phyloP scores from a whole-genome alignment of 1,140 invertebrate genomes.

The Hypsibius dujardini region DNA sequence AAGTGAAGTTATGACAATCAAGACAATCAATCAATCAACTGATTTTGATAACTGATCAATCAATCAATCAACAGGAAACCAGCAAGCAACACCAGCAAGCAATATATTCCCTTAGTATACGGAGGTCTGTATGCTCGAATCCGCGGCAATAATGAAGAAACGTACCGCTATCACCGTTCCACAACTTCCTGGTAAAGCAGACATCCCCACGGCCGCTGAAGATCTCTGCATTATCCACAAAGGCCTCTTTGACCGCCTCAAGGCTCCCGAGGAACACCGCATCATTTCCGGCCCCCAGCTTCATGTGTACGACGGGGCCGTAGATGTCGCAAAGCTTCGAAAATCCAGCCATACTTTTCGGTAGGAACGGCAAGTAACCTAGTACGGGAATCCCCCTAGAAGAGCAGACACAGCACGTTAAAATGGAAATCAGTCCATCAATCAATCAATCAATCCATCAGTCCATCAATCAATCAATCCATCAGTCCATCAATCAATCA shows the following conservation, averaged over 20 bases:
- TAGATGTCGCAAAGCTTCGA: neutral
- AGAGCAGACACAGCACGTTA: neutral
- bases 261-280: neutral
- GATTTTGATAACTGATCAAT: neutral
- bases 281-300: neutral
- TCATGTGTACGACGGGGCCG: neutral
- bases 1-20: no score
- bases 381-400: neutral
- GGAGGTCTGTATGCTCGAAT: neutral
- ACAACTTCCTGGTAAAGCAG: neutral
- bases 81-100: neutral
- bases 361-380: neutral
- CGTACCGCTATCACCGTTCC: slow-evolving; percentile 8
- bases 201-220: neutral
- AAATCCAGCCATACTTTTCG: neutral
- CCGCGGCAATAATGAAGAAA: neutral
- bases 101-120: neutral
- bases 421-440: neutral
- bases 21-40: no score
- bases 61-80: neutral
- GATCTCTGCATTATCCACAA: neutral
- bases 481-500: no score
- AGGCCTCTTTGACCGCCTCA: neutral
- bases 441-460: no score
- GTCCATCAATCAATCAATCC: no score